Evolutionary conservation across 2,888 invertebrate genomes (phyloP).

Genomic region (Ditula angustiorana): DNA sequence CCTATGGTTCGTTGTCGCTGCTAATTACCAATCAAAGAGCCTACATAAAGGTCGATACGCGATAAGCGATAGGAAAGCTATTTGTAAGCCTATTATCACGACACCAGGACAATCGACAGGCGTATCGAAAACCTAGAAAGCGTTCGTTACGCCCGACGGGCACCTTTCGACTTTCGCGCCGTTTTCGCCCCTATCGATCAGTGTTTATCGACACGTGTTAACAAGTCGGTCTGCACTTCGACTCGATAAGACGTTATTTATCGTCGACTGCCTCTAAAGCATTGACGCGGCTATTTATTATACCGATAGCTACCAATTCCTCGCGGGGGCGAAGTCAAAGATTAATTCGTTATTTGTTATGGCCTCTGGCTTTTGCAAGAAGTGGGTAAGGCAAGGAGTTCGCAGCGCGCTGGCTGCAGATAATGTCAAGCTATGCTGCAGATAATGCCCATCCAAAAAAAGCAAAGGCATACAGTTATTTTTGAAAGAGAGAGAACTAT

Average conservation of each 20-base stretch:
- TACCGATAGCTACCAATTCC: constrained; percentile 43
- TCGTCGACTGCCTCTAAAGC: constrained; percentile 48
- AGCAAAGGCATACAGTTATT: no score
- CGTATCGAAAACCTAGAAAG: constrained; percentile 41
- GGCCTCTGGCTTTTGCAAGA: constrained; percentile 10
- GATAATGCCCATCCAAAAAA: no score
- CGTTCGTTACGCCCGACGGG: constrained; percentile 40
- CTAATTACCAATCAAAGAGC: constrained; percentile 37
- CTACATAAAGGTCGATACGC: constrained; percentile 12
- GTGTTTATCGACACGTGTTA: constrained; percentile 68
- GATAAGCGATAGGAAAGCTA: constrained; percentile 46
- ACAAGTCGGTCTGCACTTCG: constrained; percentile 61
- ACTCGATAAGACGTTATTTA: constrained; percentile 64
- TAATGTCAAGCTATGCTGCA: no score
- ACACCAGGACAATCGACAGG: constrained; percentile 43
- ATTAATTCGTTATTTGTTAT: constrained; percentile 40
- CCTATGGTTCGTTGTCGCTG: constrained; percentile 7
- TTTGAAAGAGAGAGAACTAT: no score
- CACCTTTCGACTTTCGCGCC: constrained; percentile 41
- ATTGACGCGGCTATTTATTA: constrained; percentile 48
- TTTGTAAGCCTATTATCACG: constrained; percentile 52
- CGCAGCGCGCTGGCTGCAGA: no score
- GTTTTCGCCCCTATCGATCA: constrained; percentile 58
- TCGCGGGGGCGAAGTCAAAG: constrained; percentile 39
- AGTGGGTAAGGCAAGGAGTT: background rate